Percentiles rank a stretch among this genome's conserved stretches.
Conservation (phyloP, 2,888 invertebrate genomes). For the Agrenia bidenticulata region DNA sequence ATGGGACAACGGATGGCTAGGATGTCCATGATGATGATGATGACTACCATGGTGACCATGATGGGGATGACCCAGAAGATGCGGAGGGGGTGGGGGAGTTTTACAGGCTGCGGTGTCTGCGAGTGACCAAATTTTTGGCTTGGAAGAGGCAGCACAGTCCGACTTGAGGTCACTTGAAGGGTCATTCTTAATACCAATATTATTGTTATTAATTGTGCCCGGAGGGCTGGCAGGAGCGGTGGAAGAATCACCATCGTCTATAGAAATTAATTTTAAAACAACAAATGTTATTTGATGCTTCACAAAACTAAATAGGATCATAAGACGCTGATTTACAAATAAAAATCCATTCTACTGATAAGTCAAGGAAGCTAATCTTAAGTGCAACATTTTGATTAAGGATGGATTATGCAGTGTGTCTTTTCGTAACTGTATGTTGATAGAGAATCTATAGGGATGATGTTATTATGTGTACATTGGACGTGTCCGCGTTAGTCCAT, state of each 20-base stretch:
- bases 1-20: slow-evolving; percentile 35
- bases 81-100: slow-evolving; percentile 67
- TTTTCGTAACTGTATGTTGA: slow-evolving; percentile 12
- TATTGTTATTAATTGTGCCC: slow-evolving; percentile 48
- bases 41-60: slow-evolving; percentile 55
- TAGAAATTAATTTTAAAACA: not conserved
- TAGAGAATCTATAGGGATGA: slow-evolving; percentile 13
- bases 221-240: slow-evolving; percentile 49
- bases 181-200: slow-evolving; percentile 52
- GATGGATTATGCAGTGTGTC: slow-evolving; percentile 34
- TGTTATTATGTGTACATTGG: slow-evolving; percentile 32
- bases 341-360: not conserved
- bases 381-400: slow-evolving; percentile 51
- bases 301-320: too few relatives aligned
- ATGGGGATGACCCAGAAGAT: slow-evolving; percentile 43
- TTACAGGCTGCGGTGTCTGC: slow-evolving; percentile 93
- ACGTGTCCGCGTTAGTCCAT: slow-evolving; percentile 39
- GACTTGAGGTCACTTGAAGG: slow-evolving; percentile 53
- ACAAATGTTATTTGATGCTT: too few relatives aligned
- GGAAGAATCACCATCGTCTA: slow-evolving; percentile 31
- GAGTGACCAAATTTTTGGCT: slow-evolving; percentile 92
- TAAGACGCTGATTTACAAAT: too few relatives aligned
- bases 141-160: slow-evolving; percentile 65
- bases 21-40: slow-evolving; percentile 27
- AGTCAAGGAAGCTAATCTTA: slow-evolving; percentile 26